Base-by-base conservation (phyloP, 2,888 invertebrate species). In the Scaptomyza tumidula region DNA sequence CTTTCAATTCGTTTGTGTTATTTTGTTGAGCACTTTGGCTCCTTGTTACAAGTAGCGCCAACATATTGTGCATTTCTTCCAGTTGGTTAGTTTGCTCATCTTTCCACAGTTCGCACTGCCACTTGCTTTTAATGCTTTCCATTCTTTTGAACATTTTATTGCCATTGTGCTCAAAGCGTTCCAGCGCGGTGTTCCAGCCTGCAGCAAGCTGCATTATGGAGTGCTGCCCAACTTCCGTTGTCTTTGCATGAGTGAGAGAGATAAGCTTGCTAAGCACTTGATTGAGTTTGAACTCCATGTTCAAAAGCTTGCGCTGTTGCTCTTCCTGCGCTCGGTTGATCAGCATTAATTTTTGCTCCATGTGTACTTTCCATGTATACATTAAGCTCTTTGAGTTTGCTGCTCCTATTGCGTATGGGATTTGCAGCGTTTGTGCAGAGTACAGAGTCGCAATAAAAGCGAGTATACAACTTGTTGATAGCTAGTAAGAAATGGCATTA, bases 341-440 rank as follows among this genome's bases (percentile, higher is more conserved):
- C 35, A 93, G 90, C 64, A 92, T 92, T 24, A 94, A 88, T 88
- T 93, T 93, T 68, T 88, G 91, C 2, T 19, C 14, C 11, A 31
- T 19, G 4, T 14, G 6, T 3, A 24, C 24, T 76, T 93, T 93
- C 93, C 43, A 93, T 89, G 62, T 46, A 24, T 41, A 41, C 46
- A 27, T 16, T 9, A 41, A 52, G 39, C 16, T 54, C 3, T 1
- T 39, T n/a, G 37, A 1, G 1, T 14, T 48, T 10, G 29, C 39
- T 19, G 27, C 43, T 33, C n/a, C 50, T 37, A 14, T 35, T 14
- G 31, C 44, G 33, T 46, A 45, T 13, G 37, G 37, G 2, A 2
- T 14, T 39, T 39, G 14, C 7, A 9, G 14, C 14, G 33, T 6
- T 6, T 19, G 55, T n/a, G 63, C 68, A 7, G 63, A 37, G 35